Conservation (phyloP, 2,113 vertebrate species). For the Nesogale talazaci region DNA sequence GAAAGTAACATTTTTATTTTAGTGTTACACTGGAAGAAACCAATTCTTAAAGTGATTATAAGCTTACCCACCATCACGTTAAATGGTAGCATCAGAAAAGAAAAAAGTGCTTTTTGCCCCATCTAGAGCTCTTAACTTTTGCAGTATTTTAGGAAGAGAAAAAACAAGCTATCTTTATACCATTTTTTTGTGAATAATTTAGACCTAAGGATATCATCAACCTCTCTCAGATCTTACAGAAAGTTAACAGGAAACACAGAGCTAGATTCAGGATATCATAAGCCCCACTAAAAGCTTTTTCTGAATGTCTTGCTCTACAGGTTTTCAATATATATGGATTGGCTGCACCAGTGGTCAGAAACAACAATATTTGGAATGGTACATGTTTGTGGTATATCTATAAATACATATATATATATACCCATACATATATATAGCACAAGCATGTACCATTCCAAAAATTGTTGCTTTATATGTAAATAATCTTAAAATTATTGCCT, state of each 20-base stretch:
- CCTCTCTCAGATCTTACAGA: neutral
- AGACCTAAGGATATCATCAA: neutral
- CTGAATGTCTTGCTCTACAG: neutral
- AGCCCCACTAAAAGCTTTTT: neutral
- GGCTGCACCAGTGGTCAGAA: no score
- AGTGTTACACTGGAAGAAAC: constrained; percentile 22
- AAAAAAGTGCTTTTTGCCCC: neutral
- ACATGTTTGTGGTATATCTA: no score
- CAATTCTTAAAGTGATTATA: neutral
- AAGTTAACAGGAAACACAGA: neutral
- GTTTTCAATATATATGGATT: no score
- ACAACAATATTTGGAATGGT: no score
- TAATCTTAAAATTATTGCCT: no score
- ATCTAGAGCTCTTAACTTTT: neutral
- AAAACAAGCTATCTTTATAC: neutral
- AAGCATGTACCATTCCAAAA: no score
- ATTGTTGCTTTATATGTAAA: no score
- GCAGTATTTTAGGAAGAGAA: neutral
- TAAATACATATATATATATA: no score
- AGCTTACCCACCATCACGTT: constrained; percentile 2
- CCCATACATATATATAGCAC: no score
- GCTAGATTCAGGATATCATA: neutral
- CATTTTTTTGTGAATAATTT: neutral
- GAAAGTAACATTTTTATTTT: constrained; percentile 36
- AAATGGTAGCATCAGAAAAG: no score